Base-by-base conservation (phyloP, 2,113 vertebrate species). In the Oreochromis aureus region DNA sequence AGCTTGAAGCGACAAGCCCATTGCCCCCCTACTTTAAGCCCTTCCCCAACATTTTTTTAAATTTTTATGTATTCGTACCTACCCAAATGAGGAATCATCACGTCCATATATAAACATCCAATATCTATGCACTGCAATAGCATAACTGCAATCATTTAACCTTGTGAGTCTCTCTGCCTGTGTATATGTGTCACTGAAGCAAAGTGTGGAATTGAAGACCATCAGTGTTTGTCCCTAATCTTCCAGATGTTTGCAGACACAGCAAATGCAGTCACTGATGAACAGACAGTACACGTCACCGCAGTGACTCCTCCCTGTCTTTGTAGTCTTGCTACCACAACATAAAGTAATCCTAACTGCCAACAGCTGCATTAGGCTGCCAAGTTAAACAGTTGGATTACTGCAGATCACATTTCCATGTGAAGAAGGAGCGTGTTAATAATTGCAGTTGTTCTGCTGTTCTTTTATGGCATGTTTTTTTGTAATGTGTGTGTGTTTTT, bases 331-430 rank as follows among this genome's bases (percentile, higher is more conserved):
- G 88, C 58, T 83, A 5, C 39, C 83, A 27, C 78, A 86, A 81
- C 8, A 44, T 16, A 27, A 41, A 8, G 16, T 86, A 86, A 92
- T 86, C 76, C 88, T 24, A 91, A 88, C 86, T 36, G 88, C 69
- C 88, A 91, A 81, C 89, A 83, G 66, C 78, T 81, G 61, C 34
- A 32, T 84, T 84, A 13, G n/a, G 30, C 78, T 63, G 9, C 22
- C 59, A 69, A 82, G 85, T 86, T 80, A 90, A 89, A 92, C 80
- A 83, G 44, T 8, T 54, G 44, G 66, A 82, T 81, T 73, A 87
- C 24, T 59, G 19, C 44, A 85, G 53, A 53, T 81, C 66, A 66
- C 84, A 87, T 78, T 48, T 19, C 36, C 19, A 76, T 41, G 56
- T n/a, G 80, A 6, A 8, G 19, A 18, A n/a, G 30, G 15, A 56